These are phyloP conservation scores for Drosophila melanogaster DNA, from an alignment of 1,140 invertebrate genomes.

Conservation along the genomic window Release_6_plus_ISO1_MT NT_033777.3:7744501-7745000, in stretches of 20 bases:
- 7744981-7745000: conserved; percentile 49
- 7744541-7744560: not conserved
- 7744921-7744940: conserved; percentile 57
- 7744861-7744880: conserved; percentile 4
- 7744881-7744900: conserved; percentile 37
- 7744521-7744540: not conserved
- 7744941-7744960: conserved; percentile 67
- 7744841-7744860: conserved; percentile 29
- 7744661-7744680: conserved; percentile 1
- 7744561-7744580: not conserved
- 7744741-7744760: conserved; percentile 34
- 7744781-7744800: conserved; percentile 40
- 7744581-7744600: conserved; percentile 34
- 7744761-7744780: conserved; percentile 6
- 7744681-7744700: conserved; percentile 6
- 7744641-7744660: conserved; percentile 27
- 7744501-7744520: not conserved
- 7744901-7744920: conserved; percentile 34
- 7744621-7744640: conserved; percentile 34
- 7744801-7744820: conserved; percentile 76
- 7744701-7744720: conserved; percentile 40
- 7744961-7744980: conserved; percentile 62
- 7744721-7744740: conserved; percentile 54
- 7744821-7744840: conserved; percentile 55
- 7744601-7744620: conserved; percentile 45